These are phyloP conservation scores for Formica exsecta DNA, from an alignment of 1,140 invertebrate genomes.

Conservation along the genomic window DNA sequence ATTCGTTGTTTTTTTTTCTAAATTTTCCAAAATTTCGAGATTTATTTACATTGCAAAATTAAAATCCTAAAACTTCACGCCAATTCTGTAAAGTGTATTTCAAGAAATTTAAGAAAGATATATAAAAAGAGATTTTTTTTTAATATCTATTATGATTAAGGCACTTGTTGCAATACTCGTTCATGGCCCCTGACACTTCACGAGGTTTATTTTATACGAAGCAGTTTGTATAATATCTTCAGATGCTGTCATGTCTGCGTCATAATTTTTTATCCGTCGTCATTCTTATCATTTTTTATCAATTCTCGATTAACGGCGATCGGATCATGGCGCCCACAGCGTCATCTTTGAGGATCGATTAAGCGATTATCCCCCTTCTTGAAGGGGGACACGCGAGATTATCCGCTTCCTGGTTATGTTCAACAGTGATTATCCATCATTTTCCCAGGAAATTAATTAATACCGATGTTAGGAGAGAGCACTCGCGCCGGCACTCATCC, in stretches of 20 bases:
- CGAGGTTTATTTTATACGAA: not conserved
- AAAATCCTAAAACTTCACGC: not conserved
- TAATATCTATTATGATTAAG: not conserved
- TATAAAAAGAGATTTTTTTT: not conserved
- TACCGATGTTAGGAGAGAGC: constrained; percentile 42
- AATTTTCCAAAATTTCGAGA: not conserved
- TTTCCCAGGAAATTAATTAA: constrained; percentile 72
- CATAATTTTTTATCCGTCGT: constrained; percentile 45
- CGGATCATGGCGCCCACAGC: constrained; percentile 1
- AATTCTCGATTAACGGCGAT: constrained; percentile 25
- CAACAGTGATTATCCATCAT: constrained; percentile 59
- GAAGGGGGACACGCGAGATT: constrained; percentile 45
- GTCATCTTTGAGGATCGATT: constrained; percentile 63
- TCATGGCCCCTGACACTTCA: not conserved
- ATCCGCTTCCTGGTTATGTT: constrained; percentile 72
- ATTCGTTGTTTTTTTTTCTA: not conserved
- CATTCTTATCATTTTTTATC: constrained; percentile 57
- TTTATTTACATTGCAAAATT: not conserved
- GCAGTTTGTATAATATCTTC: constrained; percentile 19
- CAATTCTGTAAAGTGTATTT: not conserved
- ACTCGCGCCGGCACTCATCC: constrained; percentile 1
- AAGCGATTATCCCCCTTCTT: constrained; percentile 65
- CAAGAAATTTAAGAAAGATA: not conserved
- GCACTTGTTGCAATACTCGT: not conserved
- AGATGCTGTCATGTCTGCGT: constrained; percentile 7